phyloP scores from a whole-genome alignment of 2,113 vertebrate species.

The Numida meleagris region DNA sequence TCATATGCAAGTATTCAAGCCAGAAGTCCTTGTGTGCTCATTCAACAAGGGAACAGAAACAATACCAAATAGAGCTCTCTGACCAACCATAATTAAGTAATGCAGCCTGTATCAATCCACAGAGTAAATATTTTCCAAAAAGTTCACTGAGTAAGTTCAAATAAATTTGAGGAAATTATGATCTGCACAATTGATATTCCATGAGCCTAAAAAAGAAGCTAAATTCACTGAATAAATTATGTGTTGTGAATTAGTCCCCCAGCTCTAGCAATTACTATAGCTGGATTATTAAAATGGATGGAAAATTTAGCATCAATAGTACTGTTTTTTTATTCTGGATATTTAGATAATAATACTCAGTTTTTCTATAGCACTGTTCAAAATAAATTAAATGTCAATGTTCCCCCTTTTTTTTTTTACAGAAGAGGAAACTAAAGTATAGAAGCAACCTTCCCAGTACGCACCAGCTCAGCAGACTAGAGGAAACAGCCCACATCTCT shows the following conservation, averaged over 20 bases:
- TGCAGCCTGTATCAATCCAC: constrained; percentile 56
- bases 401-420: background rate
- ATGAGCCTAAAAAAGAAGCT: constrained; percentile 33
- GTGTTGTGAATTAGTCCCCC: constrained; percentile 36
- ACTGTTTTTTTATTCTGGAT: background rate
- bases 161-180: constrained; percentile 61
- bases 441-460: background rate
- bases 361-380: background rate
- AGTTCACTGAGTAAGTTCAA: constrained; percentile 50
- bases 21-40: constrained; percentile 49
- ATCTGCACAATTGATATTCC: constrained; percentile 44
- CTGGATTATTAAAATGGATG: constrained; percentile 28
- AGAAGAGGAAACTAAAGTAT: background rate
- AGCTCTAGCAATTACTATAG: constrained; percentile 28
- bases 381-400: background rate
- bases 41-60: constrained; percentile 64
- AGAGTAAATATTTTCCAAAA: constrained; percentile 67
- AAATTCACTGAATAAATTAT: constrained; percentile 51
- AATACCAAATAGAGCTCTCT: constrained; percentile 55
- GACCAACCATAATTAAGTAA: constrained; percentile 64
- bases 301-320: constrained; percentile 26
- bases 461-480: background rate
- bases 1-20: constrained; percentile 33
- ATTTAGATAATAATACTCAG: background rate
- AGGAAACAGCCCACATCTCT: background rate